A percentile compares a stretch with the other conserved stretches of the same genome.
Conservation (phyloP, 2,888 invertebrate species). For the Strigamia maritima region DNA sequence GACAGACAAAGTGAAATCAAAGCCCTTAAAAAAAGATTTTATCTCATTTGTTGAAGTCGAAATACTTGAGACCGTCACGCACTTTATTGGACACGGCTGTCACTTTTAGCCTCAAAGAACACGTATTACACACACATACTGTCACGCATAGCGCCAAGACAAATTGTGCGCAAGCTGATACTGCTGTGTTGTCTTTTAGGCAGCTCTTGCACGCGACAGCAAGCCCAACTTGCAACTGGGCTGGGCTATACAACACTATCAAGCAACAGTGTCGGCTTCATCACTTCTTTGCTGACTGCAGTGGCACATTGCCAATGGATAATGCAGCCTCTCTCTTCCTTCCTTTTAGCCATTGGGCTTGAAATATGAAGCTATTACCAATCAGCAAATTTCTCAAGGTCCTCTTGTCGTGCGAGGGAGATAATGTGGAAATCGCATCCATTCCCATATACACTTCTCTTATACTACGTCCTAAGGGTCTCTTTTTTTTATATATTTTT, state of each 20-base stretch:
- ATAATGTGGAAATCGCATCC: slow-evolving; percentile 12
- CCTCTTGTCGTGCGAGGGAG: slow-evolving; percentile 22
- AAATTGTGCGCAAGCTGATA: slow-evolving; percentile 24
- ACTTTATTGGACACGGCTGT: slow-evolving; percentile 14
- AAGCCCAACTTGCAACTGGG: neutral
- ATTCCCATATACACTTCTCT: neutral
- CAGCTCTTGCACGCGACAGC: slow-evolving; percentile 6
- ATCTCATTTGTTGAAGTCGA: neutral
- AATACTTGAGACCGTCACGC: neutral
- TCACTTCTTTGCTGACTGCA: slow-evolving; percentile 29
- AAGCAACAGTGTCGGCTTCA: slow-evolving; percentile 31
- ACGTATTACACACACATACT: slow-evolving; percentile 7
- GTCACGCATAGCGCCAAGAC: slow-evolving; percentile 24
- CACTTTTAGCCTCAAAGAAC: slow-evolving; percentile 17
- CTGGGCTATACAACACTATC: neutral
- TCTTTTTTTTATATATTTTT: slow-evolving; percentile 12
- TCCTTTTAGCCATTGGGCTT: slow-evolving; percentile 18
- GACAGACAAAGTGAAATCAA: neutral
- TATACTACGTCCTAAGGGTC: neutral
- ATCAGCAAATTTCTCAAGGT: slow-evolving; percentile 39
- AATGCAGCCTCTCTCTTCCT: slow-evolving; percentile 27
- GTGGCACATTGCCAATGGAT: slow-evolving; percentile 28
- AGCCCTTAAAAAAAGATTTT: neutral
- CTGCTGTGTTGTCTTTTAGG: neutral
- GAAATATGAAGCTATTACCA: slow-evolving; percentile 39